These are phyloP conservation scores for Gallinago paraguaiae DNA, from an alignment of 2,113 vertebrate genomes.

Conservation along the genomic window DNA sequence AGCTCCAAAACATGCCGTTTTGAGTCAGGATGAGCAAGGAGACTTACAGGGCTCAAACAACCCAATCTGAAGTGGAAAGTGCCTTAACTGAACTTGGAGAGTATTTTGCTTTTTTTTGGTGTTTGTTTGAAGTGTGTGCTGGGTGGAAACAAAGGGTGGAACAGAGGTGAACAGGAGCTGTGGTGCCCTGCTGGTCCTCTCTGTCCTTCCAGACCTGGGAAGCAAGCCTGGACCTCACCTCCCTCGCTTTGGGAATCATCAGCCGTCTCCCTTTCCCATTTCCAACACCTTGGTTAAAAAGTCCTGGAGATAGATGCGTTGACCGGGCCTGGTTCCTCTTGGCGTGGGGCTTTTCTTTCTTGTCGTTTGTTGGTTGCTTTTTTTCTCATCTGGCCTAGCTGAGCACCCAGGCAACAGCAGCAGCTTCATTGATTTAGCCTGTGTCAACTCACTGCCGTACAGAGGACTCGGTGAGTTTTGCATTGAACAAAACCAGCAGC, in stretches of 20 bases:
- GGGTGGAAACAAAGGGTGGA: neutral
- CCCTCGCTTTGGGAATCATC: neutral
- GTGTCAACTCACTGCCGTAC: neutral
- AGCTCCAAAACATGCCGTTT: neutral
- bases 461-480: neutral
- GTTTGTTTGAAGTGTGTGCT: neutral
- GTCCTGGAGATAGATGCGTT: neutral
- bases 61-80: neutral
- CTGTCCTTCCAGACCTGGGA: neutral
- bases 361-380: neutral
- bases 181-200: neutral
- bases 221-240: rapidly evolving
- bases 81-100: neutral
- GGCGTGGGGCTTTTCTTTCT: neutral
- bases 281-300: neutral
- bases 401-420: neutral
- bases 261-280: neutral
- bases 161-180: neutral
- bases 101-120: neutral
- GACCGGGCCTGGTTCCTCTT: neutral
- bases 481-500: neutral
- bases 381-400: neutral
- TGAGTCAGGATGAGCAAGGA: neutral
- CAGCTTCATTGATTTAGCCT: conserved; percentile 30
- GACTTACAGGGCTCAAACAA: neutral